Conservation (phyloP, 2,113 vertebrate genomes). For the Carettochelys insculpta region DNA sequence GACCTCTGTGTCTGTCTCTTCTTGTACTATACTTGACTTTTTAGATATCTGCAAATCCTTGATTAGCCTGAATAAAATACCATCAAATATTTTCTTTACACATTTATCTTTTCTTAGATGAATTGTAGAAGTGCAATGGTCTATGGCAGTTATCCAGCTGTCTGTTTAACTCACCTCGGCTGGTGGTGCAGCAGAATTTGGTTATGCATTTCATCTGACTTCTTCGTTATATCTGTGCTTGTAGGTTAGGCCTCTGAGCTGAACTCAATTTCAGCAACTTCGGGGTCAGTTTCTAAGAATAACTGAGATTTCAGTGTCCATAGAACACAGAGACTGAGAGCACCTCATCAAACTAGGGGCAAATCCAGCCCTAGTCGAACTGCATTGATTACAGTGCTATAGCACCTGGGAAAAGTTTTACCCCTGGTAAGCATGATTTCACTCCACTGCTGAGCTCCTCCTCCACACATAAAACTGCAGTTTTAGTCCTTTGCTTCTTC, state of each 20-base stretch:
- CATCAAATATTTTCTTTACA: constrained; percentile 31
- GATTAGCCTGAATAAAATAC: constrained; percentile 52
- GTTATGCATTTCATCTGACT: not conserved
- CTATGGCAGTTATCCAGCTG: constrained; percentile 3
- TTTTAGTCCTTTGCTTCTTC: constrained; percentile 17
- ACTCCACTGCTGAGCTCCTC: not conserved
- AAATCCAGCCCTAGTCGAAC: not conserved
- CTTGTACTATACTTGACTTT: constrained; percentile 40
- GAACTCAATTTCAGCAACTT: not conserved
- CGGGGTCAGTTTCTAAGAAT: constrained; percentile 1
- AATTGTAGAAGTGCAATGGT: constrained; percentile 43
- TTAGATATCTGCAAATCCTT: constrained; percentile 26
- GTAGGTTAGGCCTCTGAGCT: not conserved
- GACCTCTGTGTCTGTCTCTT: too few species aligned
- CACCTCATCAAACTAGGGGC: not conserved
- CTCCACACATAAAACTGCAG: not conserved
- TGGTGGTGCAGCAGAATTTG: not conserved
- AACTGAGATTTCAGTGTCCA: not conserved
- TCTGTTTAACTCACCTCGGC: not conserved
- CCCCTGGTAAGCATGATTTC: too few species aligned
- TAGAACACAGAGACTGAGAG: not conserved
- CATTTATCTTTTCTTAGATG: constrained; percentile 37
- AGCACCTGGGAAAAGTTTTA: rapidly evolving
- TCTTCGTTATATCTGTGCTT: not conserved
- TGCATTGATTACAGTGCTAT: not conserved